Evolutionary conservation across 1,140 invertebrate genomes (phyloP).

Genomic region (Lamellibrachia luymesi): DNA sequence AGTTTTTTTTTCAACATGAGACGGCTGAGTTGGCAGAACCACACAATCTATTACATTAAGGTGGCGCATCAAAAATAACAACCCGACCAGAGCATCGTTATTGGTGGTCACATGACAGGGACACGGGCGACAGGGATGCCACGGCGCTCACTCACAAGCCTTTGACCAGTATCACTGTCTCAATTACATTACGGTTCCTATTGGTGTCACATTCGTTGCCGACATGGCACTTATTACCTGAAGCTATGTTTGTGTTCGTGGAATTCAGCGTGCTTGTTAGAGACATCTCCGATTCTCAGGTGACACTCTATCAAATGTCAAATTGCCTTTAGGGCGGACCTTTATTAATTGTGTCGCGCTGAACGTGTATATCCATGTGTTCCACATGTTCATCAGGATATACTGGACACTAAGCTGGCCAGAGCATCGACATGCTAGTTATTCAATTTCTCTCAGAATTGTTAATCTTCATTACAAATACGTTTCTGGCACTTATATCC

Average conservation of each 20-base stretch:
- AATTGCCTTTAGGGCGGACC: neutral
- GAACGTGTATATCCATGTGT: neutral
- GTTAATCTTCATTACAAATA: neutral
- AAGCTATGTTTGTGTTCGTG: slow-evolving; percentile 7
- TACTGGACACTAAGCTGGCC: neutral
- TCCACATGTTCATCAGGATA: neutral
- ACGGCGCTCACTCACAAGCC: neutral
- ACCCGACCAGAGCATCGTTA: neutral
- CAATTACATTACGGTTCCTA: neutral
- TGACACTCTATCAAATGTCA: neutral
- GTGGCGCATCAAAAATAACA: neutral
- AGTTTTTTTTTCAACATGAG: neutral
- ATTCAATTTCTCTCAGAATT: neutral
- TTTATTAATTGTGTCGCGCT: neutral
- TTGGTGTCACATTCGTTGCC: neutral
- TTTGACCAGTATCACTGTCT: neutral
- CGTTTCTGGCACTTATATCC: neutral
- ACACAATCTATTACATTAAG: neutral
- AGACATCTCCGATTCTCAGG: neutral
- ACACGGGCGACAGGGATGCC: neutral
- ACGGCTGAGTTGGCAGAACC: neutral
- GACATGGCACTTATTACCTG: neutral
- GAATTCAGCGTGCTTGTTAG: neutral
- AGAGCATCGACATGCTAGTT: neutral
- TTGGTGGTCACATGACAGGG: neutral